Percentiles rank a stretch among this genome's conserved stretches.
These are phyloP conservation scores for Eueremaeus valkanovi DNA, from an alignment of 2,888 invertebrate species.

Conservation along the genomic window DNA sequence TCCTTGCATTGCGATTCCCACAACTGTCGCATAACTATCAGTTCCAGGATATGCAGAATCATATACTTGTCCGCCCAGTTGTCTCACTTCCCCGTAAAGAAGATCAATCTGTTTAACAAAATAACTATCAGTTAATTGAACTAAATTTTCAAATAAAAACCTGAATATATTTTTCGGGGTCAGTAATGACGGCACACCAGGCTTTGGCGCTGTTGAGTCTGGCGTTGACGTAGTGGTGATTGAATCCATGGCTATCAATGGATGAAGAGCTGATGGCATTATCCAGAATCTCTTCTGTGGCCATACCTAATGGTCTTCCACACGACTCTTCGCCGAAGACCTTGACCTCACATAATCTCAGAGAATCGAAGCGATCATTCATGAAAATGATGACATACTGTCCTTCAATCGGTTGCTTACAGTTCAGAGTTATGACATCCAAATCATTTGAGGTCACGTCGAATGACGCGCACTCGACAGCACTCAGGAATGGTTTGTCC, in stretches of 20 bases:
- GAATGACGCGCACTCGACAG: slow-evolving; percentile 48
- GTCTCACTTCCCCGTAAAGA: neutral
- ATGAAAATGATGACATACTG: slow-evolving; percentile 49
- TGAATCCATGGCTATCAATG: slow-evolving; percentile 42
- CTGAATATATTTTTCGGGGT: slow-evolving; percentile 46
- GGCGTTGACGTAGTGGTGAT: slow-evolving; percentile 46
- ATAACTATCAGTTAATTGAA: neutral
- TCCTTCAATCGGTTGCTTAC: slow-evolving; percentile 48
- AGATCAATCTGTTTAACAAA: slow-evolving; percentile 14
- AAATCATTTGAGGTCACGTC: slow-evolving; percentile 46
- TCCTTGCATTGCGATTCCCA: slow-evolving; percentile 48
- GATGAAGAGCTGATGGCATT: slow-evolving; percentile 47
- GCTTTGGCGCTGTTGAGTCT: slow-evolving; percentile 47
- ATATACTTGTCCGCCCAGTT: neutral
- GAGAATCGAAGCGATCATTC: slow-evolving; percentile 48
- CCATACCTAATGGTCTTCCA: slow-evolving; percentile 49
- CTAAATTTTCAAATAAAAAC: slow-evolving; percentile 41
- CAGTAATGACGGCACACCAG: slow-evolving; percentile 48
- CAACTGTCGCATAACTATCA: slow-evolving; percentile 44
- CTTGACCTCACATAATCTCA: slow-evolving; percentile 48
- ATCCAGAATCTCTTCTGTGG: slow-evolving; percentile 49
- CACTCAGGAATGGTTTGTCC: slow-evolving; percentile 47
- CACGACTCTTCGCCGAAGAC: slow-evolving; percentile 49
- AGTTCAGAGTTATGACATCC: slow-evolving; percentile 45
- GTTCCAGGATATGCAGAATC: neutral